Conservation (phyloP, 2,113 vertebrate genomes). For the Speoplatyrhinus poulsoni region DNA sequence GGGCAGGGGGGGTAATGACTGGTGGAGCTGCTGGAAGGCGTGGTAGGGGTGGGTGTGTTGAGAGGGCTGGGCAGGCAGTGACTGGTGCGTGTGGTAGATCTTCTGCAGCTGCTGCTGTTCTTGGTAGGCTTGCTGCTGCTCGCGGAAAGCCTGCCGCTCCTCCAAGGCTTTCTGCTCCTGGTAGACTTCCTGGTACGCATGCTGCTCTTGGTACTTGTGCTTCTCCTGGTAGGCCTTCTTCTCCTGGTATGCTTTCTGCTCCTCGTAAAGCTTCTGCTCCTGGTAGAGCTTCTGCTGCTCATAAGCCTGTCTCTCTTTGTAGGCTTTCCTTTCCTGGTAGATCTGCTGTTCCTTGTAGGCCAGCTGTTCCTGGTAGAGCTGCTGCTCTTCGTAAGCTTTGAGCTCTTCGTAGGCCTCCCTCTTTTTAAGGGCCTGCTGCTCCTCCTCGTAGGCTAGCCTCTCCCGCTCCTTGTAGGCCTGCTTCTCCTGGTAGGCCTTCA, state of each 20-base stretch:
- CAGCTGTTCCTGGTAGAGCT: constrained; percentile 57
- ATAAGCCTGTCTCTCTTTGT: constrained; percentile 63
- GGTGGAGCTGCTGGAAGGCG: constrained; percentile 69
- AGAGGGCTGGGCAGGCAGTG: constrained; percentile 73
- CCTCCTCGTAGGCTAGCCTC: constrained; percentile 50
- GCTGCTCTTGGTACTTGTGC: constrained; percentile 24
- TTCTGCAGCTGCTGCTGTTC: constrained; percentile 2
- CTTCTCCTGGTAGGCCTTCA: constrained; percentile 64
- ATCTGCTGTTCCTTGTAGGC: constrained; percentile 49
- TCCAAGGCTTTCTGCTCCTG: constrained; percentile 41
- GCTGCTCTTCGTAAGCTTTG: constrained; percentile 62
- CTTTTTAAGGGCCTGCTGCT: constrained; percentile 58
- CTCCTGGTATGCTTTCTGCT: constrained; percentile 56
- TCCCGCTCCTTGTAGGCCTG: constrained; percentile 51
- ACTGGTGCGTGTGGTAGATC: constrained; percentile 74
- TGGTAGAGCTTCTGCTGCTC: constrained; percentile 59
- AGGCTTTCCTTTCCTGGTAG: constrained; percentile 59
- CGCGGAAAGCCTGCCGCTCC: constrained; percentile 10
- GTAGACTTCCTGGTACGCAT: constrained; percentile 58
- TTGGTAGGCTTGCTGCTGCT: constrained; percentile 10
- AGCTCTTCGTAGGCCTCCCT: constrained; percentile 58
- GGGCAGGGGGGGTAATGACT: constrained; percentile 72
- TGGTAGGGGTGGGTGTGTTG: constrained; percentile 61
- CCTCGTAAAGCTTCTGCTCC: constrained; percentile 54
- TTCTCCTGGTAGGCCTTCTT: constrained; percentile 25